These are phyloP conservation scores for Conistra vaccinii DNA, from an alignment of 2,888 invertebrate species.

Conservation along the genomic window DNA sequence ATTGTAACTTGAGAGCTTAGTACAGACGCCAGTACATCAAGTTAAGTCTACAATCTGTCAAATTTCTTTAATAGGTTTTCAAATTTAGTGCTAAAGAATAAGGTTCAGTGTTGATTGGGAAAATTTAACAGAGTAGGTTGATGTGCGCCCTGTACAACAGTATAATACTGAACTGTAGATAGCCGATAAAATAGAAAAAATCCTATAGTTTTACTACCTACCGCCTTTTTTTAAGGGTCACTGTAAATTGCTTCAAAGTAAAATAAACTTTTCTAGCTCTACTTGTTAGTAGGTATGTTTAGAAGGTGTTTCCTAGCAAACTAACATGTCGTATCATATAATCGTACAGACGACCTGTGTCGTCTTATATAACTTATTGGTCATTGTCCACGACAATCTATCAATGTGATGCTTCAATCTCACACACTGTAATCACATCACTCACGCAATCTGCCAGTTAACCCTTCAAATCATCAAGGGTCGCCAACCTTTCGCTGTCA, in stretches of 20 bases:
- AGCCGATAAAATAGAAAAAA: neutral
- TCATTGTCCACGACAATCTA: neutral
- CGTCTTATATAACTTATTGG: neutral
- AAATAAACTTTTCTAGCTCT: neutral
- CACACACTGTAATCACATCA: neutral
- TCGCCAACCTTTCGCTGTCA: neutral
- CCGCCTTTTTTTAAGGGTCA: neutral
- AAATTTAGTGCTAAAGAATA: no score
- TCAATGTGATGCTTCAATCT: constrained; percentile 12
- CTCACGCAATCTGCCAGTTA: constrained; percentile 16
- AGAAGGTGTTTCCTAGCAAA: neutral
- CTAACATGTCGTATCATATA: neutral
- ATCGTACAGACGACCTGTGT: no score
- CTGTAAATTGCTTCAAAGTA: neutral
- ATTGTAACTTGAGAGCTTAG: neutral
- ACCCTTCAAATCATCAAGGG: neutral
- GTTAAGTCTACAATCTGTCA: no score
- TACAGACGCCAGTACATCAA: no score
- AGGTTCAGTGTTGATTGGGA: no score
- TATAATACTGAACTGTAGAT: neutral
- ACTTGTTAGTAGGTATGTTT: neutral
- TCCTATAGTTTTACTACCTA: neutral
- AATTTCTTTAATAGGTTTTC: no score
- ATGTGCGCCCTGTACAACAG: no score
- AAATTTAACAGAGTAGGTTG: no score